Conservation (phyloP, 2,888 invertebrate genomes). For the Tenodera sinensis region DNA sequence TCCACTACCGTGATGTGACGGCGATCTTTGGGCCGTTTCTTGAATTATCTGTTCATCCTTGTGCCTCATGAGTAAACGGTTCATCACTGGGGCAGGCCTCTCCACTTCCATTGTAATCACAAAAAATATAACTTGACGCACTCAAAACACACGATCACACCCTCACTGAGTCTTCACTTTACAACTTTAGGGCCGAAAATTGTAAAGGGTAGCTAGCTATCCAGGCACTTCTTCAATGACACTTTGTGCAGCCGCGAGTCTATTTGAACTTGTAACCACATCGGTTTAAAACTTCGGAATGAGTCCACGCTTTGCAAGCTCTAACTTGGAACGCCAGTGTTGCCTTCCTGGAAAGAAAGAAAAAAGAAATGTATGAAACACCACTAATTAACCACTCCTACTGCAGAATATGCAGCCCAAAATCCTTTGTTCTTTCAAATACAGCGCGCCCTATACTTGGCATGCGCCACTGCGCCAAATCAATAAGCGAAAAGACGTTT, state of each 20-base stretch:
- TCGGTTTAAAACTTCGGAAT: neutral
- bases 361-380: neutral
- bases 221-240: neutral
- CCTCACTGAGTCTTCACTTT: constrained; percentile 18
- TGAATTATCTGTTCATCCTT: constrained; percentile 24
- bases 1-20: neutral
- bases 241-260: neutral
- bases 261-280: neutral
- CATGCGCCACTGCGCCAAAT: neutral
- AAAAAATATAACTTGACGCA: neutral
- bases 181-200: constrained; percentile 30
- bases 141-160: constrained; percentile 11
- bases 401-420: neutral
- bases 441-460: neutral
- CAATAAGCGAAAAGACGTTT: neutral
- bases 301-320: neutral
- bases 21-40: neutral
- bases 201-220: constrained; percentile 23
- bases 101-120: constrained; percentile 27
- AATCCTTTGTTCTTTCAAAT: neutral
- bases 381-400: too few relatives aligned
- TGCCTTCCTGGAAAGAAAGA: neutral
- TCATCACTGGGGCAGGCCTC: constrained; percentile 16
- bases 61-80: neutral
- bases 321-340: constrained; percentile 1